These are phyloP conservation scores for Agrotis segetum DNA, from an alignment of 2,888 invertebrate genomes.

Conservation along the genomic window DNA sequence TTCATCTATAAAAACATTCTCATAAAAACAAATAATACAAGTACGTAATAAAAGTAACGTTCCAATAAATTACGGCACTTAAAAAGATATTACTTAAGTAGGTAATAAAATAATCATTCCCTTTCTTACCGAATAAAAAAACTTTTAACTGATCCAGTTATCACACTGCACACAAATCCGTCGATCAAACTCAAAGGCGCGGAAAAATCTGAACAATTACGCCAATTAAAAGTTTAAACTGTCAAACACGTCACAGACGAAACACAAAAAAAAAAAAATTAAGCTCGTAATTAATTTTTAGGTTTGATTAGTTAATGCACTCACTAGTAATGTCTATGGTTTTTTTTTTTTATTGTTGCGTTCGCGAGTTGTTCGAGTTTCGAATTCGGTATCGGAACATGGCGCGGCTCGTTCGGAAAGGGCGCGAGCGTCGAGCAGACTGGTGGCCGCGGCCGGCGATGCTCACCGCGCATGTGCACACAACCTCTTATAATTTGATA, in stretches of 20 bases:
- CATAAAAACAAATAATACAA: constrained; percentile 29
- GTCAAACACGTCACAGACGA: constrained; percentile 66
- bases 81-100: constrained; percentile 16
- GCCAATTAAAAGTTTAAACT: constrained; percentile 67
- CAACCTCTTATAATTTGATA: constrained; percentile 89
- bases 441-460: constrained; percentile 76
- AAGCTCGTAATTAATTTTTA: constrained; percentile 13
- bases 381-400: constrained; percentile 73
- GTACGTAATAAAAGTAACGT: constrained; percentile 27
- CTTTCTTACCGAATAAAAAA: constrained; percentile 67
- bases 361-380: constrained; percentile 77
- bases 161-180: constrained; percentile 72
- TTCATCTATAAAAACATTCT: neutral
- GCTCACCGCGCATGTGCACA: constrained; percentile 83
- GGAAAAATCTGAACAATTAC: constrained; percentile 68
- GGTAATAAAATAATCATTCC: constrained; percentile 21
- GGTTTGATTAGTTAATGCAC: constrained; percentile 54
- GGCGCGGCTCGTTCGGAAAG: constrained; percentile 79
- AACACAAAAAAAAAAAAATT: constrained; percentile 50
- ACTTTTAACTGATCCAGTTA: constrained; percentile 70
- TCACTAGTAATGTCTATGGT: constrained; percentile 60
- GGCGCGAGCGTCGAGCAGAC: constrained; percentile 82
- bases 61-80: constrained; percentile 23
- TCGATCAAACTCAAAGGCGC: constrained; percentile 61
- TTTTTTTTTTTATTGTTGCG: constrained; percentile 63